Conservation (phyloP, 2,113 vertebrate species). For the Axis porcinus region DNA sequence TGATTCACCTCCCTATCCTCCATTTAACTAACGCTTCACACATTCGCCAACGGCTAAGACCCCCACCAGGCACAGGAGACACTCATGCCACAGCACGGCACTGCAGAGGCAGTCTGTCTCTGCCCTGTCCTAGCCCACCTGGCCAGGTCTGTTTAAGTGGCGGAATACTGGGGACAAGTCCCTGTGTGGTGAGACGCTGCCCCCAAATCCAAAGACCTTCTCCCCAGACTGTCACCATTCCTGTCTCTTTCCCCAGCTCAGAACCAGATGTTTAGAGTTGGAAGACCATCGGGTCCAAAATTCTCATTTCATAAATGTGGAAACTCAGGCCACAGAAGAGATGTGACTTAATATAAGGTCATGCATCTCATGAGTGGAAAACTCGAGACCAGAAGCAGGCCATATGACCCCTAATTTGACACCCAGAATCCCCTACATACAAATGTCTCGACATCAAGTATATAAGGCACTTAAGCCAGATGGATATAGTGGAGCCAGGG, state of each 20-base stretch:
- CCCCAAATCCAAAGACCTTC: neutral
- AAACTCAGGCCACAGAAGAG: neutral
- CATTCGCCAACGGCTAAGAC: neutral
- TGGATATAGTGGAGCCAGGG: neutral
- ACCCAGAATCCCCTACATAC: neutral
- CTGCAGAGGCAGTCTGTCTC: neutral
- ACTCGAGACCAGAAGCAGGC: neutral
- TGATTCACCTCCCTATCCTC: neutral
- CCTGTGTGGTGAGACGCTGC: neutral
- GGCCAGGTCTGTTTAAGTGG: neutral
- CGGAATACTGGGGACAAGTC: neutral
- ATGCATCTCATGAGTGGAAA: neutral
- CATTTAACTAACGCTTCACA: neutral
- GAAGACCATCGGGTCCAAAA: neutral
- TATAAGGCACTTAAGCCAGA: neutral
- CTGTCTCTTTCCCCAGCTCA: neutral
- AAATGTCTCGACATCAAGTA: neutral
- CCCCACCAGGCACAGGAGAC: neutral
- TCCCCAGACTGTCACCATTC: neutral
- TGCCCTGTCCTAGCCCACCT: too few relatives aligned
- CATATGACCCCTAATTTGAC: neutral
- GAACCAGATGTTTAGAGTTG: neutral
- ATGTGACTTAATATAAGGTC: neutral
- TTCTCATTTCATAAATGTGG: neutral
- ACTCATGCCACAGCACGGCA: accelerated